Evolutionary conservation across 2,113 vertebrate species (phyloP).

Genomic region (Sebastes fasciatus): DNA sequence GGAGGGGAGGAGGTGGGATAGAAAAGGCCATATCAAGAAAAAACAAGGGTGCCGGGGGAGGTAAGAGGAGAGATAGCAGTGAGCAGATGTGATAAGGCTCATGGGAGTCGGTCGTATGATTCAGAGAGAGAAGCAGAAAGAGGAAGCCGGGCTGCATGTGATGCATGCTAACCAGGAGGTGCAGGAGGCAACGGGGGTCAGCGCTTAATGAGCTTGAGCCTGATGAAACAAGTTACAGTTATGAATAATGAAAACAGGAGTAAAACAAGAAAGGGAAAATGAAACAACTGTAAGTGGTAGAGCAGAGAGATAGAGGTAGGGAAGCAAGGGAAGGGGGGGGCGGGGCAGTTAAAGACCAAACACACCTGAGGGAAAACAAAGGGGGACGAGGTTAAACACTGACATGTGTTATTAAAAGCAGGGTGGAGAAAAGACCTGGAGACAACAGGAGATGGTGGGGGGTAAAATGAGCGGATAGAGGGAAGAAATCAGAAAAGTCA

Average conservation of each 20-base stretch:
- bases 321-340: background rate
- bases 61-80: slow-evolving; percentile 55
- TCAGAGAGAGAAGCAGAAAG: slow-evolving; percentile 42
- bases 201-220: slow-evolving; percentile 66
- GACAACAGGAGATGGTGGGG: slow-evolving; percentile 40
- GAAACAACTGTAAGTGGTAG: slow-evolving; percentile 36
- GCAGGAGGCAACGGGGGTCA: slow-evolving; percentile 53
- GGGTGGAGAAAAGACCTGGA: slow-evolving; percentile 41
- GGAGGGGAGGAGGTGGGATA: slow-evolving; percentile 41
- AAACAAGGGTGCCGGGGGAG: slow-evolving; percentile 52
- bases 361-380: slow-evolving; percentile 62
- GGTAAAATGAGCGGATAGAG: slow-evolving; percentile 29
- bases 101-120: slow-evolving; percentile 47
- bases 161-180: slow-evolving; percentile 51
- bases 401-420: slow-evolving; percentile 67
- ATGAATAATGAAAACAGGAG: slow-evolving; percentile 71
- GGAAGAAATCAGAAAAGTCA: slow-evolving; percentile 54
- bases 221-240: slow-evolving; percentile 69
- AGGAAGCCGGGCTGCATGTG: slow-evolving; percentile 14
- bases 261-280: slow-evolving; percentile 49
- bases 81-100: slow-evolving; percentile 67
- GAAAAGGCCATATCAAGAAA: slow-evolving; percentile 61
- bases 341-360: slow-evolving; percentile 47
- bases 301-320: slow-evolving; percentile 20
- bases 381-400: slow-evolving; percentile 65